Evolutionary conservation across 2,113 vertebrate species (phyloP), one percentile per base, ranked within the genome.

Genomic region (Lycocorax pyrrhopterus): DNA sequence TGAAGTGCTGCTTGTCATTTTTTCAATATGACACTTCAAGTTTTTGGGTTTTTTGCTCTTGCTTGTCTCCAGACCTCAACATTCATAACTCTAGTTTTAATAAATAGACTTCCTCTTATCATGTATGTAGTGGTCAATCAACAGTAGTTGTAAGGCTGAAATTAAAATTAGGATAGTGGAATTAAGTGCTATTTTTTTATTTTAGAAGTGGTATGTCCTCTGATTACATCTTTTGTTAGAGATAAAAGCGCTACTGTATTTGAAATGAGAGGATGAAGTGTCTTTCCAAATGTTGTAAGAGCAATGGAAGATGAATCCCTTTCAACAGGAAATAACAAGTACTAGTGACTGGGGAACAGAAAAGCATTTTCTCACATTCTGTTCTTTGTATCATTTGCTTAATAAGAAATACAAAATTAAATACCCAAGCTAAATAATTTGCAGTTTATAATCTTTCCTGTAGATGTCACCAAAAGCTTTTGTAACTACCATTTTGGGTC

Each of bases 391-490:
- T 71, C 47, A 27, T 83, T 91, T 89, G 71, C 25, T 87, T 84
- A 18, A 14, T 84, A 85, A 46, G 33, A 68, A 93, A 62, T 64
- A 52, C 4, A 41, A 41, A 75, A 63, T 44, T 19, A 62, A 59
- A 74, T 88, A 64, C 4, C 4, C 30, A 51, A 87, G 29, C 25
- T 9, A 91, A 94, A 29, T 51, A 83, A 71, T 66, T 73, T 96
- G 83, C 49, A 93, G 56, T 94, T 91, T 80, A 41, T 68, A 29
- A 59, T 86, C 22, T 74, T 88, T 71, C 92, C 93, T 94, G 72
- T 90, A 96, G 93, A 72, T 90, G 93, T 96, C 93, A 84, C 41
- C 52, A 92, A 67, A 93, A 44, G 8, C 13, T 81, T 93, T 90
- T 35, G 13, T 75, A 84, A 33, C 55, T 73, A 13, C 19, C 46